Percentiles rank a stretch among this genome's conserved stretches.
These are phyloP conservation scores for Brienomyrus brachyistius DNA, from an alignment of 2,113 vertebrate genomes.

Conservation along the genomic window DNA sequence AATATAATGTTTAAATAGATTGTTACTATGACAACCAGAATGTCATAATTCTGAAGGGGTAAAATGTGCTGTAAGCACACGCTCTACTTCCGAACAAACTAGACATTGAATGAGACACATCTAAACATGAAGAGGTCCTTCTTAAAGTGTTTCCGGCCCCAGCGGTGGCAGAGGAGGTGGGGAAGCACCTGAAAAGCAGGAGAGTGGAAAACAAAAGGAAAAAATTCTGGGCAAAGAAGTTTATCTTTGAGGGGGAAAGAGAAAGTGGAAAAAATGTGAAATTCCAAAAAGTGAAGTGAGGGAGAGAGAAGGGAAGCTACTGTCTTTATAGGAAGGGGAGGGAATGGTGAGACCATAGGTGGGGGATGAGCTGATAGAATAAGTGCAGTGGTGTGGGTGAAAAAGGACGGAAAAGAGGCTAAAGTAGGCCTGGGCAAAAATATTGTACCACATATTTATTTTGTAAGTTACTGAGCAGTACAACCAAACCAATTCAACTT, in stretches of 20 bases:
- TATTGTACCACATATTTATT: background rate
- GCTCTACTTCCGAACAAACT: background rate
- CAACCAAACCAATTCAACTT: background rate
- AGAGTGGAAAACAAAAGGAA: background rate
- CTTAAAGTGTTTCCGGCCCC: background rate
- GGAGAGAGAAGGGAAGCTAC: background rate
- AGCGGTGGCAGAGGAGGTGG: background rate
- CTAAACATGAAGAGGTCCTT: background rate
- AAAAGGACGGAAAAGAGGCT: background rate
- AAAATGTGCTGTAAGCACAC: background rate
- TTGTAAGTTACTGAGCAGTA: background rate
- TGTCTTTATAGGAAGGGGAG: background rate
- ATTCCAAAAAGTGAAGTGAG: background rate
- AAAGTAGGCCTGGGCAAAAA: background rate
- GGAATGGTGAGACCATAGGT: background rate
- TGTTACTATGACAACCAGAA: background rate
- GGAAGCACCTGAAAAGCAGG: background rate
- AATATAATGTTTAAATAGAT: background rate
- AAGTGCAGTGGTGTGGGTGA: background rate
- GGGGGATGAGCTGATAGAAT: background rate
- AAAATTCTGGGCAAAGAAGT: too few species aligned
- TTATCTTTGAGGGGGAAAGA: background rate
- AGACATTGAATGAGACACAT: background rate
- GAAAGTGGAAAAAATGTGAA: background rate
- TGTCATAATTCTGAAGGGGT: background rate